Evolutionary conservation across 2,888 invertebrate genomes (phyloP).

Genomic region (Pseudeuparius sepicola): DNA sequence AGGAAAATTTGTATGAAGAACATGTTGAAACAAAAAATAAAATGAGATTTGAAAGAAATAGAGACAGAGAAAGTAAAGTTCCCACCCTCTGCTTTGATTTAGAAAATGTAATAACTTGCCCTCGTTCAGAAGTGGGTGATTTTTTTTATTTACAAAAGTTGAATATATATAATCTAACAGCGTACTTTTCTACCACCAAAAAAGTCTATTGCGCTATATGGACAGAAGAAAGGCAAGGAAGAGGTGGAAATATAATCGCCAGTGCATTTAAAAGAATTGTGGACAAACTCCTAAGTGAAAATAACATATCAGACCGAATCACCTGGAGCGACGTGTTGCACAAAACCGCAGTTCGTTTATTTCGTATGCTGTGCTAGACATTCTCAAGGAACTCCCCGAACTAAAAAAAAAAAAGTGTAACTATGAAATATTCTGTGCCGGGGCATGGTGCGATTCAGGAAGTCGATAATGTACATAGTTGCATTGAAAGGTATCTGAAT

Average conservation of each 20-base stretch:
- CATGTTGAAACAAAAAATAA: too few species aligned
- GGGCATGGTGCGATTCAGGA: not conserved
- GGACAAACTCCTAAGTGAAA: not conserved
- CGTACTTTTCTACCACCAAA: not conserved
- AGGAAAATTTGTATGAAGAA: not conserved
- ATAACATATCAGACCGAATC: not conserved
- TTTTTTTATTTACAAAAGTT: not conserved
- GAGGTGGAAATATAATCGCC: not conserved
- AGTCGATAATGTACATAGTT: not conserved
- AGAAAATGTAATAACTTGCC: not conserved
- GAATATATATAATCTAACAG: not conserved
- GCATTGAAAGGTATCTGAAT: not conserved
- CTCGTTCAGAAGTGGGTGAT: not conserved
- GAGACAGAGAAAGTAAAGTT: too few species aligned
- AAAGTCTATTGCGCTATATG: not conserved
- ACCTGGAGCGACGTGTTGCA: constrained; percentile 1
- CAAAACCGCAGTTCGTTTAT: not conserved
- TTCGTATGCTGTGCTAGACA: not conserved
- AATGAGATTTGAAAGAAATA: too few species aligned
- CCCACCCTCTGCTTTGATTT: too few species aligned
- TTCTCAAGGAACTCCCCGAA: not conserved
- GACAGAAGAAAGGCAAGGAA: too few species aligned
- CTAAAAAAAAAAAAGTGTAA: not conserved
- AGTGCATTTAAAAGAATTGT: not conserved
- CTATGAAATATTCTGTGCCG: constrained; percentile 1